Percentiles rank a stretch among this genome's conserved stretches.
Evolutionary conservation across 2,797 vertebrate species (phyloP).

Genomic region (Dendrocincla fuliginosa): DNA sequence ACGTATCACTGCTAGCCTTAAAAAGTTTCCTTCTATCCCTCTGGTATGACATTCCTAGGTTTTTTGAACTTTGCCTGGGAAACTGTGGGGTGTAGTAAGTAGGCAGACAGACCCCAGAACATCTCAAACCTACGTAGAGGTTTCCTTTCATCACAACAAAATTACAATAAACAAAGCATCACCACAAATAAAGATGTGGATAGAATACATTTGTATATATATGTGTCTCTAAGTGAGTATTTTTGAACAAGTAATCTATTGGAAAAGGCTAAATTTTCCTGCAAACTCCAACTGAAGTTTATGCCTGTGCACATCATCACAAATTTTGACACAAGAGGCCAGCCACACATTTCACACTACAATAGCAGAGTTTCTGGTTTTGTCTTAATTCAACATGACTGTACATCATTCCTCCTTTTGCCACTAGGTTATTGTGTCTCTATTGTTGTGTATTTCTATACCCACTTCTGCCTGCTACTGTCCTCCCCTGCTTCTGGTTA

Average conservation of each 20-base stretch:
- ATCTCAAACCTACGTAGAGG: not conserved
- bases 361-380: not conserved
- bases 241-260: not conserved
- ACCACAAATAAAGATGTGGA: not conserved
- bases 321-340: not conserved
- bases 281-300: not conserved
- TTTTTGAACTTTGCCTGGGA: not conserved
- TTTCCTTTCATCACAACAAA: not conserved
- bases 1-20: not conserved
- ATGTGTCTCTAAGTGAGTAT: not conserved
- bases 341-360: not conserved
- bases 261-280: not conserved
- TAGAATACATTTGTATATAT: accelerated
- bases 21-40: not conserved
- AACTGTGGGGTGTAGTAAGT: accelerated
- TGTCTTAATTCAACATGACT: not conserved
- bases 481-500: not conserved
- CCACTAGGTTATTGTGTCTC: not conserved
- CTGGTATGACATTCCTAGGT: not conserved
- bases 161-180: not conserved
- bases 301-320: not conserved
- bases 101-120: not conserved
- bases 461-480: not conserved
- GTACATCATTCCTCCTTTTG: not conserved
- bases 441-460: not conserved